A percentile compares a stretch with the other conserved stretches of the same genome.
These are phyloP conservation scores for Chrysomela aeneicollis DNA, from an alignment of 2,888 invertebrate genomes.

Conservation along the genomic window DNA sequence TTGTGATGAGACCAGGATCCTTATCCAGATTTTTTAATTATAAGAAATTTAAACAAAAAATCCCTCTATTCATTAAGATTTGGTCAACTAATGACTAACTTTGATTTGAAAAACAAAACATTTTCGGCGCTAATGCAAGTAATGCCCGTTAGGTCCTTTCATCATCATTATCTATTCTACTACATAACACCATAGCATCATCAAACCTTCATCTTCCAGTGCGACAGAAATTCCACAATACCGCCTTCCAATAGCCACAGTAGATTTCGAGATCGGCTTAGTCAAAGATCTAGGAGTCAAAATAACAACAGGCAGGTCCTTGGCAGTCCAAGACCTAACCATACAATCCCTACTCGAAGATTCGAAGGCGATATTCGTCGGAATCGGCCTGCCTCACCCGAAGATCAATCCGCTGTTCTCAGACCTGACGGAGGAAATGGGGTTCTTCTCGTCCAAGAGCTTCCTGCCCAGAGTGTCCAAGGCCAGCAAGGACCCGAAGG, in stretches of 20 bases:
- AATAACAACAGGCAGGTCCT: conserved; percentile 75
- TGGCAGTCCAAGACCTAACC: conserved; percentile 78
- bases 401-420: conserved; percentile 82
- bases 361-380: conserved; percentile 82
- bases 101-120: no score
- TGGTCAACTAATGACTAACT: no score
- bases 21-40: no score
- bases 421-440: conserved; percentile 77
- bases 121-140: no score
- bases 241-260: conserved; percentile 90
- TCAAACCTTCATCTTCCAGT: conserved; percentile 63
- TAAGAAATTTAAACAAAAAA: no score
- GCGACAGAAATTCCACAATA: conserved; percentile 97
- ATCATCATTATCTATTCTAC: no score
- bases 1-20: no score
- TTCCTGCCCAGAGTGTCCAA: conserved; percentile 89
- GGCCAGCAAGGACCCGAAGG: conserved; percentile 75
- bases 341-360: conserved; percentile 76
- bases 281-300: conserved; percentile 94
- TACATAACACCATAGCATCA: no score
- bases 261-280: conserved; percentile 91
- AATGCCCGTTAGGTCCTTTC: no score
- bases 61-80: no score
- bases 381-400: conserved; percentile 90
- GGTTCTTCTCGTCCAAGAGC: conserved; percentile 94